These are phyloP conservation scores for Pipistrellus nathusii DNA, from an alignment of 2,797 vertebrate genomes.

Conservation along the genomic window DNA sequence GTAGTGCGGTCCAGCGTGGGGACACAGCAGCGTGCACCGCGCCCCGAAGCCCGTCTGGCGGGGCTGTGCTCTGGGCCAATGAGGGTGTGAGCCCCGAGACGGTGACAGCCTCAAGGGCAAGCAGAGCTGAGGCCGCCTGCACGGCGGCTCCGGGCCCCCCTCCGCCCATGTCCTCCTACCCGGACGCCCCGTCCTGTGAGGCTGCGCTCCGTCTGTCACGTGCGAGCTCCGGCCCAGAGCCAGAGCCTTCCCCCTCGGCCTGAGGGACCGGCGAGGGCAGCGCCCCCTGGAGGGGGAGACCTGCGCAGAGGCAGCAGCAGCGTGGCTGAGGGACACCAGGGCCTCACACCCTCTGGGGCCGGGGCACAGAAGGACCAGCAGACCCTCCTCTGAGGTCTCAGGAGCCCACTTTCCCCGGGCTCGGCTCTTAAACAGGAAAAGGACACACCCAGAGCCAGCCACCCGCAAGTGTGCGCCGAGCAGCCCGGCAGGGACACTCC, in stretches of 20 bases:
- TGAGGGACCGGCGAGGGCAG: rapidly evolving
- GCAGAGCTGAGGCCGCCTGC: neutral
- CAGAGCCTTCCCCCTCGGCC: neutral
- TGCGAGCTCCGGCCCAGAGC: neutral
- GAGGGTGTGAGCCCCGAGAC: neutral
- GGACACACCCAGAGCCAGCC: neutral
- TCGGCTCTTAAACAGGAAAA: neutral
- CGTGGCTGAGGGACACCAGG: rapidly evolving
- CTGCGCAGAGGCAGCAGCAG: neutral
- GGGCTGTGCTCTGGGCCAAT: neutral
- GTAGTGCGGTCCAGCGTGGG: neutral
- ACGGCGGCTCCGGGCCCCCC: rapidly evolving
- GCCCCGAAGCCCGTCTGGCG: neutral
- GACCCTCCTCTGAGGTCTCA: neutral
- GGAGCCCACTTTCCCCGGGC: neutral
- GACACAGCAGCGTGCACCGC: rapidly evolving
- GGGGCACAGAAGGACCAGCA: too few relatives aligned
- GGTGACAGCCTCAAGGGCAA: neutral
- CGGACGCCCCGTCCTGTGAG: neutral
- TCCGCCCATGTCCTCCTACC: neutral
- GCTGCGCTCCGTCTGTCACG: neutral
- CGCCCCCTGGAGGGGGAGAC: neutral
- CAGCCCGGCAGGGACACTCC: neutral
- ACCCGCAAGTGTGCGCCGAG: rapidly evolving
- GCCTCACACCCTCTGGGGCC: neutral